phyloP scores from a whole-genome alignment of 1,140 invertebrate genomes.

The Cardiocondyla obscurior region DNA sequence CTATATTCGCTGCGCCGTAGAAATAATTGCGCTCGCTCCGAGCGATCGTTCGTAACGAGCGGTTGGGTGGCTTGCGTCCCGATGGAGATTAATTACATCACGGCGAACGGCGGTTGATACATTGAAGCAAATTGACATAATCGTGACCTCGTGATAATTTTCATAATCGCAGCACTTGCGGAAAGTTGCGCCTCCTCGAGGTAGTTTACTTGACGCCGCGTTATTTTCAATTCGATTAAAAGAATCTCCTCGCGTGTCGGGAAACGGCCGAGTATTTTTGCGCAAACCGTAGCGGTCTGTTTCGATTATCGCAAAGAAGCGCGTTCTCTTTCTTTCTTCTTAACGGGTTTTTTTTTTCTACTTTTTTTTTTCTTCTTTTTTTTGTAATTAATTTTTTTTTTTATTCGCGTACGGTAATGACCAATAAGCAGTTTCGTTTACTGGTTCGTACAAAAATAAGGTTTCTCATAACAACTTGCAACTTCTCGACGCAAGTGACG shows the following conservation, averaged over 20 bases:
- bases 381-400: not conserved
- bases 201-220: not conserved
- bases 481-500: slow-evolving; percentile 2
- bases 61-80: not conserved
- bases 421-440: slow-evolving; percentile 13
- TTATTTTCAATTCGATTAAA: not conserved
- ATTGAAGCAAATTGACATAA: slow-evolving; percentile 16
- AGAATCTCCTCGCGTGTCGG: not conserved
- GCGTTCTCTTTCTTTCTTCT: not conserved
- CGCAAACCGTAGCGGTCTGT: not conserved
- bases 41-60: slow-evolving; percentile 4
- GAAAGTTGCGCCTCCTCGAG: not conserved
- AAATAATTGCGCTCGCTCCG: slow-evolving; percentile 15
- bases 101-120: not conserved
- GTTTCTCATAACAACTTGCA: slow-evolving; percentile 50
- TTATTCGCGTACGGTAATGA: not conserved
- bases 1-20: not conserved
- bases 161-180: not conserved
- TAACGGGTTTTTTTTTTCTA: no score
- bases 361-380: not conserved
- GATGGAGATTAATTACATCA: slow-evolving; percentile 16
- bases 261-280: not conserved
- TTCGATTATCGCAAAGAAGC: not conserved
- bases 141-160: slow-evolving; percentile 11
- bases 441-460: not conserved